Conservation (phyloP, 2,888 invertebrate genomes). For the Campopleginae sp. region DNA sequence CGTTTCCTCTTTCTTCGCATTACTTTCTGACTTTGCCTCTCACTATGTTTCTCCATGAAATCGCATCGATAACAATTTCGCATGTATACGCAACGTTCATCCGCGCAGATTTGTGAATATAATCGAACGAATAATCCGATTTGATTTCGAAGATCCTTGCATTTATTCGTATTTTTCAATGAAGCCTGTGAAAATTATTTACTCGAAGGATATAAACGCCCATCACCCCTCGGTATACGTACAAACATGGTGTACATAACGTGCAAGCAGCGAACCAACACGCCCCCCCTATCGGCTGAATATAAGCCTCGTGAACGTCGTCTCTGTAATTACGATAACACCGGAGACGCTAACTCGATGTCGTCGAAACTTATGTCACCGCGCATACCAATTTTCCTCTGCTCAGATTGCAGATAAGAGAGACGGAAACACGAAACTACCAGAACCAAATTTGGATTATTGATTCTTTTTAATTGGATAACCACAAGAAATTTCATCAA, state of each 20-base stretch:
- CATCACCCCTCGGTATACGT: background rate
- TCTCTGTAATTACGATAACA: constrained; percentile 56
- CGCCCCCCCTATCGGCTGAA: constrained; percentile 30
- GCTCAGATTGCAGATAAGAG: constrained; percentile 2
- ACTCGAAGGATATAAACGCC: background rate
- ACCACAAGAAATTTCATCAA: background rate
- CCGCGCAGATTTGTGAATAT: background rate
- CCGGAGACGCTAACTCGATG: constrained; percentile 54
- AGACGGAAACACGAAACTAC: constrained; percentile 3
- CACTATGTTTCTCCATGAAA: background rate
- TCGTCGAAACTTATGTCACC: constrained; percentile 53
- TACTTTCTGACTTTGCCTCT: constrained; percentile 43
- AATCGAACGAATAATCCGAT: background rate
- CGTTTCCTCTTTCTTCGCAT: constrained; percentile 42
- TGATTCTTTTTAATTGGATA: background rate
- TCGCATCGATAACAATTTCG: background rate
- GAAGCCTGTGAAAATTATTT: background rate
- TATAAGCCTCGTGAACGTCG: constrained; percentile 35
- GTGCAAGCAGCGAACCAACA: constrained; percentile 9
- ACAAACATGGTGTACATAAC: background rate
- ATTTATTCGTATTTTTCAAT: background rate
- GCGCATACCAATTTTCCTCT: constrained; percentile 48
- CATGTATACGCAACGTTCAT: background rate
- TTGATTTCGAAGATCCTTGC: background rate
- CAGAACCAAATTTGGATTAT: background rate